Percentiles rank a stretch among this genome's conserved stretches.
Evolutionary conservation across 2,888 invertebrate genomes (phyloP).

Genomic region (Strigamia maritima): DNA sequence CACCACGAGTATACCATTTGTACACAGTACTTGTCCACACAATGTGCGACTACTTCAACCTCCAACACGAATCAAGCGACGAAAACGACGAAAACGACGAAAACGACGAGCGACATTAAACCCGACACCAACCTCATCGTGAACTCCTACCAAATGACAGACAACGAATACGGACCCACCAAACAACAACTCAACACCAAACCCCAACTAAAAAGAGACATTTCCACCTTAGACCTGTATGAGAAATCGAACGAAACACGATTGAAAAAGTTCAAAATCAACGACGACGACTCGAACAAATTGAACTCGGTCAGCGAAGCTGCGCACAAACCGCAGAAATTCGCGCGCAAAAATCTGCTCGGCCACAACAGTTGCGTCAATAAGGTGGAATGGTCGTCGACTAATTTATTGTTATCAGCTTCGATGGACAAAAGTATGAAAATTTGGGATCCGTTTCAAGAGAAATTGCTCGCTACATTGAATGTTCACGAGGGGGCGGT

Average conservation of each 20-base stretch:
- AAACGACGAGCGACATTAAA: too few relatives aligned
- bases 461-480: constrained; percentile 39
- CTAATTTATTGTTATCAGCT: constrained; percentile 50
- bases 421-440: constrained; percentile 50
- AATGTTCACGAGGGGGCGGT: too few relatives aligned
- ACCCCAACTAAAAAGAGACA: too few relatives aligned
- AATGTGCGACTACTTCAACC: too few relatives aligned
- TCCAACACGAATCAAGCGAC: too few relatives aligned
- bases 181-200: not conserved
- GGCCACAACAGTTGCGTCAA: constrained; percentile 36
- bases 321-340: not conserved
- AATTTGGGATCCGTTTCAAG: constrained; percentile 50
- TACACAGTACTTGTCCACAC: too few relatives aligned
- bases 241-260: constrained; percentile 9
- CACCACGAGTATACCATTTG: too few relatives aligned
- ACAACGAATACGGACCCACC: not conserved
- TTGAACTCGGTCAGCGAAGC: not conserved
- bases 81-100: too few relatives aligned
- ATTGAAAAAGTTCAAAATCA: not conserved
- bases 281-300: not conserved
- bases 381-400: constrained; percentile 43
- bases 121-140: too few relatives aligned
- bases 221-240: not conserved
- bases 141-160: not conserved
- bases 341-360: not conserved